Evolutionary conservation across 2,797 vertebrate species (phyloP).

Genomic region (Hemitrygon akajei): DNA sequence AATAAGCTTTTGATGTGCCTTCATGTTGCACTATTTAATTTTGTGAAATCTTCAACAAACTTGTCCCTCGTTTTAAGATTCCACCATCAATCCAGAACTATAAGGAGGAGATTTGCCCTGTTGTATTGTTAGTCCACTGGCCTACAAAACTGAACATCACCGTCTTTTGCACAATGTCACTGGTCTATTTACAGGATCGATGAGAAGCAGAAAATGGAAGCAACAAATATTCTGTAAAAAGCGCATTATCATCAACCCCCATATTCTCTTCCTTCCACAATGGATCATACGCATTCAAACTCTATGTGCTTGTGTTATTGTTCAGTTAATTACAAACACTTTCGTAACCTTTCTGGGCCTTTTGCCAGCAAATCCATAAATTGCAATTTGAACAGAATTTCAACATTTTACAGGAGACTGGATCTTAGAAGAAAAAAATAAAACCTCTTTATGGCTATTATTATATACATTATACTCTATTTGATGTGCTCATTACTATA

Average conservation of each 20-base stretch:
- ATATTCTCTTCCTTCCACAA: background rate
- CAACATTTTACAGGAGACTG: background rate
- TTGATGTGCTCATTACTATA: background rate
- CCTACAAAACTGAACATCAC: background rate
- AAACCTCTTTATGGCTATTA: background rate
- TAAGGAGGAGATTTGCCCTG: background rate
- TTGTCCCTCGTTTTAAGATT: background rate
- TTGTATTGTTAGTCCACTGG: background rate
- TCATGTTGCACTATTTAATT: no score
- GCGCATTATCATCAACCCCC: background rate
- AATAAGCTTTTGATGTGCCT: background rate
- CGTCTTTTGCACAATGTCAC: background rate
- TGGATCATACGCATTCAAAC: background rate
- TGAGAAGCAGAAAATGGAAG: background rate
- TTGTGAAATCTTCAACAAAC: background rate
- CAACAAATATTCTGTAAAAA: conserved; percentile 4
- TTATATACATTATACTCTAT: background rate
- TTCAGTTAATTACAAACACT: conserved; percentile 14
- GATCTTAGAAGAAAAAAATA: background rate
- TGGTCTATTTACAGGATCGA: background rate
- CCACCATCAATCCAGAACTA: background rate
- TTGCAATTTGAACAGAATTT: background rate
- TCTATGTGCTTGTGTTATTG: background rate
- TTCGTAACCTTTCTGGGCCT: background rate
- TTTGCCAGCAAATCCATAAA: conserved; percentile 8